Evolutionary conservation across 2,888 invertebrate species (phyloP), one percentile per base, ranked within the genome.

Genomic region (Esperia sulphurella): DNA sequence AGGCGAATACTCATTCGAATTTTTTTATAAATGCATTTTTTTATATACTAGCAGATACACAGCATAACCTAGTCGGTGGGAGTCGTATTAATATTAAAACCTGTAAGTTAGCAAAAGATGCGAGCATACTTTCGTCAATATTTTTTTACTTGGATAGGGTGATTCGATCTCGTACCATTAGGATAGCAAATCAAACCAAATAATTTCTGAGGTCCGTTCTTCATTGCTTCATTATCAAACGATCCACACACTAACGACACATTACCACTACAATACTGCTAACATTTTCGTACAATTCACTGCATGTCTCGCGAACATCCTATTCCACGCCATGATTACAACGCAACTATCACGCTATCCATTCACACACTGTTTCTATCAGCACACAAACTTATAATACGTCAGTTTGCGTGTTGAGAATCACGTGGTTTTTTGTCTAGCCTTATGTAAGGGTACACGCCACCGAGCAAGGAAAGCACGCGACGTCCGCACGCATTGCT

Each of bases 301-400:
- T 46, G 47, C 45, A 41, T 51, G 63, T 71, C 81, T 81, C 83
- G 83, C 82, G 56, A 81, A 66, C 69, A 71, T 73, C 73, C 76
- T 76, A 75, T 78, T 72, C 63, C 49, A 54, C 60, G 65, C 62
- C 74, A 75, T 76, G 80, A 82, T 81, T 80, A 79, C 79, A 74
- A 76, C 75, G 71, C 75, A 58, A 54, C 57, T 65, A 77, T 77
- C 85, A 87, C 87, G 87, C 87, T 58, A 87, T 79, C 74, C 87
- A 87, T 88, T 87, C 86, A 83, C 83, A 86, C 76, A 67, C 59
- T 63, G 73, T 43, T 51, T 48, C 48, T 51, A 51, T 51, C 51
- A 51, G 51, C 48, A 48, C 51, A 51, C 51, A 48, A 51, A 51
- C 51, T 68, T 79, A 78, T 77, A 68, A 78, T 77, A 68, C 73